These are phyloP conservation scores for Epinephelus coioides DNA, from an alignment of 2,797 vertebrate genomes.

Conservation along the genomic window DNA sequence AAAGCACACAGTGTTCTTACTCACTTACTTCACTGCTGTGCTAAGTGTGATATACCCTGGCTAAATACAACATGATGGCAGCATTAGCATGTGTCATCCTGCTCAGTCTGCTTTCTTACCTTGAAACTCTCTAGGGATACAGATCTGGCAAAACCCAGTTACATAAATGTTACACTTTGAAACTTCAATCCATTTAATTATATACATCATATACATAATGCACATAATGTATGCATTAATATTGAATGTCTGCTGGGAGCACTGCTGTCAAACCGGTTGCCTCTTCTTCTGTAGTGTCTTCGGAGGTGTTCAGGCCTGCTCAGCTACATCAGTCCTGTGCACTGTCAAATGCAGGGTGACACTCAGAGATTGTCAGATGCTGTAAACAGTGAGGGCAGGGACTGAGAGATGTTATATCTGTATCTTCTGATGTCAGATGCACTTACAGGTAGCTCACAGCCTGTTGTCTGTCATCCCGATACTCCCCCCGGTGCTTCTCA, in stretches of 20 bases:
- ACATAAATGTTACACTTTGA: slow-evolving; percentile 8
- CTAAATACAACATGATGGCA: slow-evolving; percentile 24
- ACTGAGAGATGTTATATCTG: slow-evolving; percentile 40
- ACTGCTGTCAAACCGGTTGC: slow-evolving; percentile 14
- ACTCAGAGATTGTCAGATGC: slow-evolving; percentile 35
- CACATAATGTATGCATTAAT: slow-evolving; percentile 34
- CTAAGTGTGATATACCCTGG: background rate
- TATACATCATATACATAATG: slow-evolving; percentile 29
- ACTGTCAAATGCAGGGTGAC: slow-evolving; percentile 22
- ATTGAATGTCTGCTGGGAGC: slow-evolving; percentile 41
- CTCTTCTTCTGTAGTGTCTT: background rate
- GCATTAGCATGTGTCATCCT: slow-evolving; percentile 12
- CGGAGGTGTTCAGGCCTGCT: background rate
- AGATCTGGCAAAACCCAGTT: background rate
- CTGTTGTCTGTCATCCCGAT: slow-evolving; percentile 46
- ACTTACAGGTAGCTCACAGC: slow-evolving; percentile 20
- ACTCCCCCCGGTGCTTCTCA: slow-evolving; percentile 29
- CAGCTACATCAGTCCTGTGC: background rate
- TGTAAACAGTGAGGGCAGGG: slow-evolving; percentile 27
- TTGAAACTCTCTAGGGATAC: background rate
- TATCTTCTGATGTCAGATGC: slow-evolving; percentile 48
- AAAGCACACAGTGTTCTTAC: slow-evolving; percentile 34
- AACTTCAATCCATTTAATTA: slow-evolving; percentile 28
- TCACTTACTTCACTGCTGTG: slow-evolving; percentile 11
- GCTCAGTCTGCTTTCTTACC: background rate